Percentiles rank a stretch among this genome's conserved stretches.
Conservation (phyloP, 2,113 vertebrate genomes). For the Coregonus clupeaformis region DNA sequence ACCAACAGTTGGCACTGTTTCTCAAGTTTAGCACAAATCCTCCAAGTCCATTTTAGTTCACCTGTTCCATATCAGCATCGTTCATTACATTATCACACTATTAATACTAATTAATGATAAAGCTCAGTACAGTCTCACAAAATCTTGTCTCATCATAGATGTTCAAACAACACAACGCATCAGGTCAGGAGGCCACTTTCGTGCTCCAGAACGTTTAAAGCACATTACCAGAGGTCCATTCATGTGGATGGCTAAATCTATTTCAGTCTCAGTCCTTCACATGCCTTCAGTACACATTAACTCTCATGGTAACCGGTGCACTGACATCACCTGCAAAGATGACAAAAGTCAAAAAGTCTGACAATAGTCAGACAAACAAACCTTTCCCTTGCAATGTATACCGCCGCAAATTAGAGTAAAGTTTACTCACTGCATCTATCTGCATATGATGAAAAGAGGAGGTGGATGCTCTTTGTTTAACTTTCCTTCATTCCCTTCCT, state of each 20-base stretch:
- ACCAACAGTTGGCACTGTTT: no score
- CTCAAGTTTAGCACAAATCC: no score
- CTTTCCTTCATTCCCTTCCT: slow-evolving; percentile 7
- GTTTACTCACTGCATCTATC: slow-evolving; percentile 7
- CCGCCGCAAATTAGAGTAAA: no score
- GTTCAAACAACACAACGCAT: slow-evolving; percentile 39
- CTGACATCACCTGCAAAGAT: not conserved
- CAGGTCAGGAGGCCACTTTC: no score
- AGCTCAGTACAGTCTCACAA: slow-evolving; percentile 48
- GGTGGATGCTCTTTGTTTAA: slow-evolving; percentile 18
- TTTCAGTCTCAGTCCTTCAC: no score
- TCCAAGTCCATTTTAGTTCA: no score
- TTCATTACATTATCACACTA: no score
- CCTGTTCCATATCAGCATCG: no score
- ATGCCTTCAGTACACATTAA: no score
- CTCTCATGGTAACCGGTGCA: not conserved
- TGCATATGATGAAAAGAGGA: slow-evolving; percentile 27
- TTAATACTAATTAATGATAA: slow-evolving; percentile 49
- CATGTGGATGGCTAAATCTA: no score
- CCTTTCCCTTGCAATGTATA: not conserved
- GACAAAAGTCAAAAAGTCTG: slow-evolving; percentile 2
- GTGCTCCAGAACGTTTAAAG: not conserved
- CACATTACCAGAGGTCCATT: no score
- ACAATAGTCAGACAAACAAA: slow-evolving; percentile 13
- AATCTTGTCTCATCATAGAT: slow-evolving; percentile 49